Conservation (phyloP, 1,140 invertebrate genomes). For the Pseudachorutes palmiensis region DNA sequence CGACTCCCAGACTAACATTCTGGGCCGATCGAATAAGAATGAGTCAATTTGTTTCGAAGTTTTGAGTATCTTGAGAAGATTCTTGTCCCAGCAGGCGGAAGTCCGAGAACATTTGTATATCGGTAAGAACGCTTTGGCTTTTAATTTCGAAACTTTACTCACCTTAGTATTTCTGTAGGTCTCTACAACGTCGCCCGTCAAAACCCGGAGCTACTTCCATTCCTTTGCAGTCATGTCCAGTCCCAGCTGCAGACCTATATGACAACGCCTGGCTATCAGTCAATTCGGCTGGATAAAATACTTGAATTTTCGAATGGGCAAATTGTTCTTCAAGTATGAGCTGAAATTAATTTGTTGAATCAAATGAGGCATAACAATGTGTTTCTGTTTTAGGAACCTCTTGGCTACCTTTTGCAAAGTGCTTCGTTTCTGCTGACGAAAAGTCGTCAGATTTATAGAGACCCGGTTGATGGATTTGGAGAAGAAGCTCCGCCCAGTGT, state of each 20-base stretch:
- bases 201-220: constrained; percentile 23
- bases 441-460: neutral
- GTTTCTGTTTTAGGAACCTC: neutral
- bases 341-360: neutral
- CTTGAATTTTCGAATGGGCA: neutral
- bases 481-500: neutral
- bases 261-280: neutral
- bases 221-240: constrained; percentile 17
- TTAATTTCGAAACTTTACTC: neutral
- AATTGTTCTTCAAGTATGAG: neutral
- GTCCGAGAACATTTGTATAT: constrained; percentile 29
- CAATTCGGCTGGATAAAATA: neutral
- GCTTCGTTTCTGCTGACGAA: neutral
- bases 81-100: constrained; percentile 27
- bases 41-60: constrained; percentile 31
- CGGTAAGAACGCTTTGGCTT: constrained; percentile 16
- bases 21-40: constrained; percentile 11
- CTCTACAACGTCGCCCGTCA: constrained; percentile 17
- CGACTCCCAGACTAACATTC: neutral
- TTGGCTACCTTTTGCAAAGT: neutral
- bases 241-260: constrained; percentile 18
- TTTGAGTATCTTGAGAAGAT: constrained; percentile 24
- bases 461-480: neutral
- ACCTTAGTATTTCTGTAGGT: neutral
- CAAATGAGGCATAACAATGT: no score